Conservation (phyloP, 2,888 invertebrate species). For the Schrankia costaestrigalis region DNA sequence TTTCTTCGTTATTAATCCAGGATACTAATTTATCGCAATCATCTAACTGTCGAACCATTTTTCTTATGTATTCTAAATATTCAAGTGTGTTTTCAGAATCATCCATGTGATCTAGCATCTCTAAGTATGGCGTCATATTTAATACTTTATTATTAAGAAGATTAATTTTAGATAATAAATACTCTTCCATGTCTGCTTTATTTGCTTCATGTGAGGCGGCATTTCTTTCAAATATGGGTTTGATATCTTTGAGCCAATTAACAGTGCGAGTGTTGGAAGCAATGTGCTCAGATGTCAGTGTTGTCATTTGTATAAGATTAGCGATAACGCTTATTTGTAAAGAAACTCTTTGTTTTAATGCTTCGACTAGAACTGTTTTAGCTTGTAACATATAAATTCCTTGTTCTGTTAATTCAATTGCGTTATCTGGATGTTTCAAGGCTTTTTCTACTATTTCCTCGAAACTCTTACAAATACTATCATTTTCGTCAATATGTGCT, state of each 20-base stretch:
- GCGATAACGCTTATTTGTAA: conserved; percentile 84
- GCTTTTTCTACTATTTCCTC: conserved; percentile 85
- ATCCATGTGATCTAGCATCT: conserved; percentile 91
- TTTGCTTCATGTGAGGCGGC: conserved; percentile 89
- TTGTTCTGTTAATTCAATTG: conserved; percentile 90
- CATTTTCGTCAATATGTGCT: conserved; percentile 84
- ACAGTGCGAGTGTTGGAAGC: conserved; percentile 90
- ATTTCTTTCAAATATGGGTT: conserved; percentile 90
- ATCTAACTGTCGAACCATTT: conserved; percentile 86
- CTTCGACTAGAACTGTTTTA: conserved; percentile 85
- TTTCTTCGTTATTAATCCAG: conserved; percentile 96
- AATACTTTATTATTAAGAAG: conserved; percentile 85
- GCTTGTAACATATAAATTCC: conserved; percentile 90
- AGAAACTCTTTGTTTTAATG: conserved; percentile 85
- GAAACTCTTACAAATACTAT: conserved; percentile 86
- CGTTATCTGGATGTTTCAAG: conserved; percentile 86
- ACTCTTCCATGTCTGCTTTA: conserved; percentile 92
- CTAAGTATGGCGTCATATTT: conserved; percentile 87
- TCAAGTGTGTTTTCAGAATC: conserved; percentile 87
- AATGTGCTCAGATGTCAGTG: conserved; percentile 87
- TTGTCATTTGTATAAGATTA: conserved; percentile 88
- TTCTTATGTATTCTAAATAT: conserved; percentile 88
- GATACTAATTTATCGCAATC: conserved; percentile 87
- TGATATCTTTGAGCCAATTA: conserved; percentile 90
- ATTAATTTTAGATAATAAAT: conserved; percentile 84